Percentiles rank a stretch among this genome's conserved stretches.
Evolutionary conservation across 2,888 invertebrate species (phyloP).

Genomic region (Calliscelio sp.): DNA sequence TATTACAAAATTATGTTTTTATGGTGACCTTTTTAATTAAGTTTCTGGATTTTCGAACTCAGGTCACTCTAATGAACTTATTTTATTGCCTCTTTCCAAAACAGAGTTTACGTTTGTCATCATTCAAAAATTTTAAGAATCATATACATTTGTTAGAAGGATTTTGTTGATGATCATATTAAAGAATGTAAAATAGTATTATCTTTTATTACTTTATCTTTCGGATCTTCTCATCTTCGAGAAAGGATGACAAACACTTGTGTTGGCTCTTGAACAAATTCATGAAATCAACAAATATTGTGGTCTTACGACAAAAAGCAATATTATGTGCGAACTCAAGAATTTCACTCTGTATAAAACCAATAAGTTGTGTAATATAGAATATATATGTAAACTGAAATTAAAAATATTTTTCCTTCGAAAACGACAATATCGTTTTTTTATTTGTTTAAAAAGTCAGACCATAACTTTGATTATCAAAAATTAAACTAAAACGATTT

Average conservation of each 20-base stretch:
- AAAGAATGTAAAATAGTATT: conserved; percentile 29
- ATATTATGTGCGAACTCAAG: conserved; percentile 58
- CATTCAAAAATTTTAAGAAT: too few relatives aligned
- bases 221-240: conserved; percentile 41
- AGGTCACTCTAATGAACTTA: too few relatives aligned
- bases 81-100: too few relatives aligned
- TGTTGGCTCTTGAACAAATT: conserved; percentile 43
- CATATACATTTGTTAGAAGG: too few relatives aligned
- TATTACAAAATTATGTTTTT: too few relatives aligned
- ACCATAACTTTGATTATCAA: conserved; percentile 18
- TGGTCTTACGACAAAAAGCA: conserved; percentile 33
- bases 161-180: conserved; percentile 32
- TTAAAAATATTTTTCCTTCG: too few relatives aligned
- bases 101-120: too few relatives aligned
- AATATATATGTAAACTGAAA: conserved; percentile 13
- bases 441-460: conserved; percentile 8
- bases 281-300: conserved; percentile 59
- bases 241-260: conserved; percentile 64
- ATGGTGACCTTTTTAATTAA: too few relatives aligned
- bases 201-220: conserved; percentile 51
- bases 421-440: too few relatives aligned
- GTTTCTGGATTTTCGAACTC: too few relatives aligned
- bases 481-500: conserved; percentile 44
- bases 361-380: conserved; percentile 9
- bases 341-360: conserved; percentile 55